These are phyloP conservation scores for Spea hammondii DNA, from an alignment of 2,797 vertebrate species.

Conservation along the genomic window DNA sequence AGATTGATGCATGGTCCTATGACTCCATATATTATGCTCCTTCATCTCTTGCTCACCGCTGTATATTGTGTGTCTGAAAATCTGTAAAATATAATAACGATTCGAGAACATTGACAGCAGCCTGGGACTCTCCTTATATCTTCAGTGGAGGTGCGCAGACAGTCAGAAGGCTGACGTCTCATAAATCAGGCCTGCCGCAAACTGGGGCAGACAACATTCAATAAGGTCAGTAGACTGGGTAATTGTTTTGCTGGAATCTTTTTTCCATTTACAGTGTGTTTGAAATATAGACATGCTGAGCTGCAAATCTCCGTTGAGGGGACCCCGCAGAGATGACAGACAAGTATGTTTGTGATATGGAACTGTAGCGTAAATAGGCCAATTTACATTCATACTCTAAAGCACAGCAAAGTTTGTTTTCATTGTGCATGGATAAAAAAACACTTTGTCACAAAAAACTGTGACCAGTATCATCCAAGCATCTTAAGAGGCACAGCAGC, in stretches of 20 bases:
- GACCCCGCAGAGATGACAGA: slow-evolving; percentile 22
- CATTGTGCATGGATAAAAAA: not conserved
- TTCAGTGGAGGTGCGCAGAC: slow-evolving; percentile 24
- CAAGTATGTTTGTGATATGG: slow-evolving; percentile 42
- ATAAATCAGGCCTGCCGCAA: slow-evolving; percentile 47
- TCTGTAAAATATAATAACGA: slow-evolving; percentile 47
- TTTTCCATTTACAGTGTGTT: slow-evolving; percentile 46
- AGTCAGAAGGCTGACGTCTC: slow-evolving; percentile 38
- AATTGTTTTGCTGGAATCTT: slow-evolving; percentile 49
- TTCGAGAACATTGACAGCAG: slow-evolving; percentile 38
- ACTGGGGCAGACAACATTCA: slow-evolving; percentile 45
- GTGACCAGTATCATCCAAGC: too few species aligned
- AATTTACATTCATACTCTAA: slow-evolving; percentile 30
- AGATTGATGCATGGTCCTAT: slow-evolving; percentile 36
- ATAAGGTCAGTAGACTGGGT: slow-evolving; percentile 50
- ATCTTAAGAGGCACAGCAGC: too few species aligned
- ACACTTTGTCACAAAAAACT: too few species aligned
- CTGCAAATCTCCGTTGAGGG: slow-evolving; percentile 37
- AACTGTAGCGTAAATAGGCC: slow-evolving; percentile 38
- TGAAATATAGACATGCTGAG: slow-evolving; percentile 48
- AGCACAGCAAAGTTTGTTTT: slow-evolving; percentile 13
- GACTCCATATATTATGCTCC: slow-evolving; percentile 32
- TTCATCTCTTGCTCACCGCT: slow-evolving; percentile 24
- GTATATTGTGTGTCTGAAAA: slow-evolving; percentile 30
- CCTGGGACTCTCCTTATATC: slow-evolving; percentile 40